phyloP scores from a whole-genome alignment of 2,888 invertebrate species.

The Caenorhabditis sp. region DNA sequence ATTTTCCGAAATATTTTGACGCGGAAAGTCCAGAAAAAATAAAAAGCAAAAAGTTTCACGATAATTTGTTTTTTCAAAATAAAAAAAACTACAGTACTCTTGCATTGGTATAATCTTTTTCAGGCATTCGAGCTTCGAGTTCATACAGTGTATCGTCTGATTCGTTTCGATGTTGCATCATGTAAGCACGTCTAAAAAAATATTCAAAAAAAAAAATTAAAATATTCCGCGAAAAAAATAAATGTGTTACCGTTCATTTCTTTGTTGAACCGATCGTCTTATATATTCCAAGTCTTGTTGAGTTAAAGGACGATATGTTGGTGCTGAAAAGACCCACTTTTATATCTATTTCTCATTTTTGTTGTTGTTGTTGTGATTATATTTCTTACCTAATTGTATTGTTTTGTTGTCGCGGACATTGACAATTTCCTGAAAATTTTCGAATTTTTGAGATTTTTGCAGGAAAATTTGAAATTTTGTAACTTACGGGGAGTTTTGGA shows the following conservation, averaged over 20 bases:
- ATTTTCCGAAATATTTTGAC: too few relatives aligned
- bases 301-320: slow-evolving; percentile 29
- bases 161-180: slow-evolving; percentile 41
- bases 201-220: too few relatives aligned
- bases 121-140: slow-evolving; percentile 35
- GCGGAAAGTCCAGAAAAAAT: too few relatives aligned
- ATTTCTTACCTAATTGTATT: slow-evolving; percentile 6
- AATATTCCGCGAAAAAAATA: too few relatives aligned
- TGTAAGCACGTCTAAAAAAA: slow-evolving; percentile 36
- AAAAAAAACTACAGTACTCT: too few relatives aligned
- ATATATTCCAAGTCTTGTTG: slow-evolving; percentile 35
- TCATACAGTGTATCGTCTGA: slow-evolving; percentile 42
- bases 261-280: slow-evolving; percentile 29
- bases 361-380: too few relatives aligned
- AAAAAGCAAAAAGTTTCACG: too few relatives aligned
- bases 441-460: too few relatives aligned
- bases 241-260: slow-evolving; percentile 31
- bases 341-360: slow-evolving; percentile 7
- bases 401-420: slow-evolving; percentile 17
- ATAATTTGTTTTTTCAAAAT: too few relatives aligned
- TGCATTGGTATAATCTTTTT: slow-evolving; percentile 27
- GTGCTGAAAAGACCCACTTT: slow-evolving; percentile 23
- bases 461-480: neutral
- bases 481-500: too few relatives aligned
- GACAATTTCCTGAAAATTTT: slow-evolving; percentile 6